Evolutionary conservation across 2,113 vertebrate genomes (phyloP).

Genomic region (Halcyon malimbica): DNA sequence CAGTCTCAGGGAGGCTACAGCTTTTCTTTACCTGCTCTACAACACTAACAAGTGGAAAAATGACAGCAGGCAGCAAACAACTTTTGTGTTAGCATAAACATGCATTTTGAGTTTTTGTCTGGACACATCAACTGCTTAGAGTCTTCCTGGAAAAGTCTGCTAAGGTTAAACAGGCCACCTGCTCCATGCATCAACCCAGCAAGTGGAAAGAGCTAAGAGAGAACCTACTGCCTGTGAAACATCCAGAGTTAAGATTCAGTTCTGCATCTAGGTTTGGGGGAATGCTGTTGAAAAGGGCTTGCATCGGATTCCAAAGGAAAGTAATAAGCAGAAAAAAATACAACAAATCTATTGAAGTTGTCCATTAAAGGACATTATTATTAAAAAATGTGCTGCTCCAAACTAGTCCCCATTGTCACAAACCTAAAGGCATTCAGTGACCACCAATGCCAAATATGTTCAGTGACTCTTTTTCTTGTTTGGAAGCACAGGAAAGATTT

Average conservation of each 20-base stretch:
- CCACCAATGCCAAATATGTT: background rate
- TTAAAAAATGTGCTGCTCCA: background rate
- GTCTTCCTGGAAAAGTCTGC: background rate
- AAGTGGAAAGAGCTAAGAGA: background rate
- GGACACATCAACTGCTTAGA: background rate
- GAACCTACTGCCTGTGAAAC: background rate
- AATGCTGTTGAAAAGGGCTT: background rate
- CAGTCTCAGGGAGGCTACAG: background rate
- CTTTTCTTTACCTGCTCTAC: background rate
- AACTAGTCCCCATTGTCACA: background rate
- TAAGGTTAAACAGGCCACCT: background rate
- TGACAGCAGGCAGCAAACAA: constrained; percentile 8
- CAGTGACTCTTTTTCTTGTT: background rate
- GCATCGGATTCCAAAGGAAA: background rate
- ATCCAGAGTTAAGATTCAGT: background rate
- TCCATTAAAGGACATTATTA: background rate
- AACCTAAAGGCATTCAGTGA: background rate
- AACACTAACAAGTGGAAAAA: background rate
- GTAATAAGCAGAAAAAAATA: background rate
- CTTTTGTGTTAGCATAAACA: background rate
- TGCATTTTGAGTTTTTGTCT: background rate
- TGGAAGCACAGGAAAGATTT: background rate
- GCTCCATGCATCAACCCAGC: background rate
- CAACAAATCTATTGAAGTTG: background rate
- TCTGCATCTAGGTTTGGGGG: background rate